A percentile compares a stretch with the other conserved stretches of the same genome.
phyloP scores from a whole-genome alignment of 2,113 vertebrate species.

The Catagonus wagneri region DNA sequence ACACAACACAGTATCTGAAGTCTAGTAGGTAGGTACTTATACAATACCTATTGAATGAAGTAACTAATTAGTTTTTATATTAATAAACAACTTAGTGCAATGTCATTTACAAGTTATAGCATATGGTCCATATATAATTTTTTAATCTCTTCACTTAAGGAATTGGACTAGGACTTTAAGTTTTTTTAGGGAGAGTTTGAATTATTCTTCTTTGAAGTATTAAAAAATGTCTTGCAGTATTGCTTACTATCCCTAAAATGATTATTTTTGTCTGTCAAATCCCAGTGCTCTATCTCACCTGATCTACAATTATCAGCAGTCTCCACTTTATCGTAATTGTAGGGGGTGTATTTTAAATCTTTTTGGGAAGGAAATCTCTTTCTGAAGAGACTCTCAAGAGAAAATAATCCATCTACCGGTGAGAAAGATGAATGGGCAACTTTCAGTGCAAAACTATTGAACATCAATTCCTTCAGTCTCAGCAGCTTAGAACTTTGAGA shows the following conservation, averaged over 20 bases:
- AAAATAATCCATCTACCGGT: neutral
- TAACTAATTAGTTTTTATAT: neutral
- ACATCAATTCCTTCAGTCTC: neutral
- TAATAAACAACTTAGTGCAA: neutral
- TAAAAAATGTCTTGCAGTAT: neutral
- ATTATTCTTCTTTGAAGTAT: neutral
- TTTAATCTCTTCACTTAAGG: neutral
- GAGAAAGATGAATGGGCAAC: neutral
- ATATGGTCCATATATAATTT: neutral
- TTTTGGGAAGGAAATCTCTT: neutral
- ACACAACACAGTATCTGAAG: neutral
- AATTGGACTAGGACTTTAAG: neutral
- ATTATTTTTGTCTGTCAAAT: neutral
- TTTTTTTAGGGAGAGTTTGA: neutral
- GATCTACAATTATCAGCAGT: neutral
- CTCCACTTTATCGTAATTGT: neutral
- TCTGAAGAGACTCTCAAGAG: neutral
- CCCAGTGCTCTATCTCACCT: neutral
- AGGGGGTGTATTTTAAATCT: neutral
- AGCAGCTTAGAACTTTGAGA: neutral
- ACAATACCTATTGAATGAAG: neutral
- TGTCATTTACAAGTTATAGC: neutral
- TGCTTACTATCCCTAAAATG: neutral
- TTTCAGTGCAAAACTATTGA: neutral
- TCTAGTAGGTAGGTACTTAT: neutral